Base-by-base conservation (phyloP, 2,113 vertebrate species). In the Odocoileus hemionus region DNA sequence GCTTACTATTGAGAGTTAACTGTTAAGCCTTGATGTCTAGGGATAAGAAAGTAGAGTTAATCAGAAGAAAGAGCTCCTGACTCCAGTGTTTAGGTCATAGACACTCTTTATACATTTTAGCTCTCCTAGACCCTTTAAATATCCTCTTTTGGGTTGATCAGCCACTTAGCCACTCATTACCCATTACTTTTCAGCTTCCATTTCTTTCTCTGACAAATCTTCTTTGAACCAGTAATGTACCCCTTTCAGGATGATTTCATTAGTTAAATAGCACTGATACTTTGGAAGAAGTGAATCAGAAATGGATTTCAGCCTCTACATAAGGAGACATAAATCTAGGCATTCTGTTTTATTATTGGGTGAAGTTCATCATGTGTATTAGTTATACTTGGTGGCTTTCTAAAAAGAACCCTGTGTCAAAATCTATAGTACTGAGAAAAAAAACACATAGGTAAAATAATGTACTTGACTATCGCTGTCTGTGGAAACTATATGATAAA, bases 11-110 rank as follows among this genome's bases (percentile, higher is more conserved):
- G 43, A 96, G 54, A 74, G 45, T 39, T 67, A 33, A 33, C 25
- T 95, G 21, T 96, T 92, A 92, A 84, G 61, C 76, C 86, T 94
- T 97, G 64, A 90, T 98, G 94, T 97, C 94, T 95, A 96, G 50
- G 78, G 19, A 61, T 91, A 88, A 96, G 67, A 96, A 93, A 91
- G 58, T 95, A 91, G 78, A 94, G 33, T 95, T 97, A 97, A 96
- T 97, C 96, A 96, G 79, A 97, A 85, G 92, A 84, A 98, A 96
- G 79, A 50, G 52, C 33, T 96, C 54, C 78, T 95, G 84, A 17
- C 43, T 78, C 85, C 6, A 47, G 0, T 92, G 52, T 94, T 98
- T 91, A 87, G 55, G 60, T 95, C 90, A 84, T 50, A 79, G 61
- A 89, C 7, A 87, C 43, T 83, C 6, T 96, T 83, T 23, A 80